Conservation (phyloP, 2,888 invertebrate species). For the Papilio protenor region DNA sequence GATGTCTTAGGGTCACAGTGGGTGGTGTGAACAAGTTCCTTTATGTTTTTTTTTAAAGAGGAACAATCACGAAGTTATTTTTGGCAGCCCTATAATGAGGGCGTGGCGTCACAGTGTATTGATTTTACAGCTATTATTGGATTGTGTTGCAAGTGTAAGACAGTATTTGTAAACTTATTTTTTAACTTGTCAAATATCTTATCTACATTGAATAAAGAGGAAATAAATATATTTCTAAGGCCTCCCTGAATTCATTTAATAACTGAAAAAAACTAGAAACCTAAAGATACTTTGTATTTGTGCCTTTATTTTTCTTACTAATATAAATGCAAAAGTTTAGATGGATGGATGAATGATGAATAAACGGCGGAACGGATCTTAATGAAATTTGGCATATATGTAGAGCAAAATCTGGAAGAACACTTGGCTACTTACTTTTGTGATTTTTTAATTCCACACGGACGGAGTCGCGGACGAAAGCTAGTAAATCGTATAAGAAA, state of each 20-base stretch:
- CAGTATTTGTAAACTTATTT: background rate
- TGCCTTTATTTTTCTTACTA: too few species aligned
- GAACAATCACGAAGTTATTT: background rate
- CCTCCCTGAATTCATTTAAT: too few species aligned
- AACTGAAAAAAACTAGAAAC: too few species aligned
- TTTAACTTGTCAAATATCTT: background rate
- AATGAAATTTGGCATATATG: too few species aligned
- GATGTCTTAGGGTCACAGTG: background rate
- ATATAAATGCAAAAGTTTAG: too few species aligned
- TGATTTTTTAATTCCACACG: too few species aligned
- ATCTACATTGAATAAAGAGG: background rate
- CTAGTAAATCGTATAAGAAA: background rate
- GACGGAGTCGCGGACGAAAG: background rate
- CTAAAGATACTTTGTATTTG: too few species aligned
- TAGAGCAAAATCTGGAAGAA: too few species aligned
- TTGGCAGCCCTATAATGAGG: background rate
- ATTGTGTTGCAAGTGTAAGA: background rate
- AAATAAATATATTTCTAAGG: too few species aligned
- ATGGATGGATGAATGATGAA: background rate
- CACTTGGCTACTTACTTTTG: too few species aligned
- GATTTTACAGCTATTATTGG: background rate
- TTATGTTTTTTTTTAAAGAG: background rate
- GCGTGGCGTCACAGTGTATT: background rate
- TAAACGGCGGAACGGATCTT: background rate
- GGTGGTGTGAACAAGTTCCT: background rate